These are phyloP conservation scores for Halocynthia roretzi DNA, from an alignment of 23 tunicate species.

Conservation along the genomic window DNA sequence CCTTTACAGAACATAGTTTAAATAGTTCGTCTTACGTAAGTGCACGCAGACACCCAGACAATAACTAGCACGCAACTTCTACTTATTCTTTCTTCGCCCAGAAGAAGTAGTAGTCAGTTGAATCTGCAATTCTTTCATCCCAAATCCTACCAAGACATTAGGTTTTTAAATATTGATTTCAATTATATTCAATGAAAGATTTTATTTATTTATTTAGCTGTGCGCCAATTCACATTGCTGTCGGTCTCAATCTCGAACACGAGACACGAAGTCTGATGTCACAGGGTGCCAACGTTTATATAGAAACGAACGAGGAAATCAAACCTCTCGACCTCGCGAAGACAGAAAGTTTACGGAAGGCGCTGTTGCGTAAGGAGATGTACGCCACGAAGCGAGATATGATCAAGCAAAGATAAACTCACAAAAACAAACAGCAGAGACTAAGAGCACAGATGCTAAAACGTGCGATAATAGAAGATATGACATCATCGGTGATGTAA, in stretches of 20 bases:
- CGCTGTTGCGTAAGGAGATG: neutral
- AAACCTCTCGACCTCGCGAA: slow-evolving; percentile 60
- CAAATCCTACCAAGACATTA: neutral
- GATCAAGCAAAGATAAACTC: no score
- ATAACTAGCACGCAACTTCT: no score
- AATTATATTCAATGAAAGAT: neutral
- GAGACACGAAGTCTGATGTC: slow-evolving; percentile 34
- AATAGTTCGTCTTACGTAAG: neutral
- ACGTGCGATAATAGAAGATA: no score
- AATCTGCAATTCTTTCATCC: neutral
- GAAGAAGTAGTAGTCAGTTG: neutral
- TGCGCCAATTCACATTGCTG: slow-evolving; percentile 72
- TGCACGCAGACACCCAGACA: neutral
- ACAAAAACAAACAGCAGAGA: no score
- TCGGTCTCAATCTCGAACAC: slow-evolving; percentile 31
- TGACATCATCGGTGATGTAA: no score
- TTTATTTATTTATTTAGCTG: slow-evolving; percentile 23
- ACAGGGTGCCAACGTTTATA: slow-evolving; percentile 47
- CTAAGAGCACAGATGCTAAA: no score
- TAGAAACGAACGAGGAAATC: slow-evolving; percentile 43
- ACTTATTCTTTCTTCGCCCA: no score
- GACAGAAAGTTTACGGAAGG: slow-evolving; percentile 1
- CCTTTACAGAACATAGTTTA: no score
- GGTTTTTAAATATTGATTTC: no score
- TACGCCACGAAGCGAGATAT: no score